Base-by-base conservation (phyloP, 2,113 vertebrate species). In the Bubalus kerabau region DNA sequence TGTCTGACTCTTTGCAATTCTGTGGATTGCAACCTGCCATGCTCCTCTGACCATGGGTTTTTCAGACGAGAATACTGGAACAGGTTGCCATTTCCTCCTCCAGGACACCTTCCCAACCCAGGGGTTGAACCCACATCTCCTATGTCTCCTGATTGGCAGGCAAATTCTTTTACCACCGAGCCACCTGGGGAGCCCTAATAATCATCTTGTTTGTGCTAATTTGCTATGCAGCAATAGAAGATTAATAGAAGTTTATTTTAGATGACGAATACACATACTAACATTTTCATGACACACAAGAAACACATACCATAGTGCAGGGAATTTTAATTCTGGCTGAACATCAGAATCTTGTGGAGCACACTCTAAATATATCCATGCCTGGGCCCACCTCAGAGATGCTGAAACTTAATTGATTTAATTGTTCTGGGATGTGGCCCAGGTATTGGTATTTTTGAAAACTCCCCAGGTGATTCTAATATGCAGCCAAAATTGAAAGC, bases 361-460 rank as follows among this genome's bases (percentile, higher is more conserved):
- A 32, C 14, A 40, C 54, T 93, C 93, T 8, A 50, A 87, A 92
- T 86, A 46, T 78, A 52, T n/a, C 67, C 21, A 15, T 64, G 81
- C 56, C 57, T 90, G 32, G 32, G 11, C 15, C 46, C 26, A 28
- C 24, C 11, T 21, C 46, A 60, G 89, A 82, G 85, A 92, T 83
- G n/a, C 40, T 94, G 74, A 92, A 43, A 43, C 95, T 87, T 95
- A 43, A 78, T 67, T 87, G 76, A 91, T 91, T 95, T 50, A 87
- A 93, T 92, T 94, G 85, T 91, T 97, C 60, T 95, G 88, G 90
- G 76, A 93, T 57, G 60, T 89, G 28, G 82, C 30, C 95, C 86
- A 97, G 59, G 26, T 60, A 88, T 71, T 59, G 60, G 3, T 88
- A 78, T 88, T 21, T 96, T 93, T 89, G 40, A 87, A 96, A 95